A percentile compares a stretch with the other conserved stretches of the same genome.
Conservation (phyloP, 2,797 vertebrate genomes). For the Phylloscopus collybita region DNA sequence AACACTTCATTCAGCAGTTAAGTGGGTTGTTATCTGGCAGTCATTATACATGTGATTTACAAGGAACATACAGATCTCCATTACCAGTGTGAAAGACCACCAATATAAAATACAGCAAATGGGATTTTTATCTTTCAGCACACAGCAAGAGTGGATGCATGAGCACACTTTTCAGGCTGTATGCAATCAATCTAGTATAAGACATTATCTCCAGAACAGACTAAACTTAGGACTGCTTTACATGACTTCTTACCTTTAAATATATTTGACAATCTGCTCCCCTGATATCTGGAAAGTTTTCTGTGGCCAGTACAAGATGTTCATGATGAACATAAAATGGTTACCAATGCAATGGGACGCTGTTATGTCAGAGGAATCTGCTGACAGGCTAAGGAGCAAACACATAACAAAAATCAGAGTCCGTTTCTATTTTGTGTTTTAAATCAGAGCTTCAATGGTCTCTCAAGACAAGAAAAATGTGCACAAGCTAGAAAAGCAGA, state of each 20-base stretch:
- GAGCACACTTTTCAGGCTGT: constrained; percentile 69
- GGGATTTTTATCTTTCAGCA: constrained; percentile 82
- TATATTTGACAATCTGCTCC: constrained; percentile 63
- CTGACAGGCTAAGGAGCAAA: constrained; percentile 72
- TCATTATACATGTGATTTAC: constrained; percentile 80
- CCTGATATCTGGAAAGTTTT: constrained; percentile 27
- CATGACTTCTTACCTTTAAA: constrained; percentile 64
- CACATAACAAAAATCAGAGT: constrained; percentile 71
- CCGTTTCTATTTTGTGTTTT: constrained; percentile 67
- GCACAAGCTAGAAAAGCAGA: not conserved
- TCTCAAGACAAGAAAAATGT: constrained; percentile 31
- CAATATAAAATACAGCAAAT: constrained; percentile 80
- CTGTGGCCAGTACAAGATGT: constrained; percentile 18
- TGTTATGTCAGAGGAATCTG: constrained; percentile 60
- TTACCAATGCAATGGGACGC: constrained; percentile 16
- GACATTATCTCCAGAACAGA: constrained; percentile 75
- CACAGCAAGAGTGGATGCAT: constrained; percentile 66
- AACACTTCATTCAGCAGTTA: constrained; percentile 75
- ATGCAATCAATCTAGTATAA: constrained; percentile 75
- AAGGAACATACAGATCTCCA: constrained; percentile 71
- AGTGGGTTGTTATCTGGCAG: constrained; percentile 76
- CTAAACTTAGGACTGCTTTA: constrained; percentile 56
- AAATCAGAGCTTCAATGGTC: constrained; percentile 53
- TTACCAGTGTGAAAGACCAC: constrained; percentile 76
- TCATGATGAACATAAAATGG: constrained; percentile 28